Base-by-base conservation (phyloP, 2,113 vertebrate species). In the Lamprologus speciosus region DNA sequence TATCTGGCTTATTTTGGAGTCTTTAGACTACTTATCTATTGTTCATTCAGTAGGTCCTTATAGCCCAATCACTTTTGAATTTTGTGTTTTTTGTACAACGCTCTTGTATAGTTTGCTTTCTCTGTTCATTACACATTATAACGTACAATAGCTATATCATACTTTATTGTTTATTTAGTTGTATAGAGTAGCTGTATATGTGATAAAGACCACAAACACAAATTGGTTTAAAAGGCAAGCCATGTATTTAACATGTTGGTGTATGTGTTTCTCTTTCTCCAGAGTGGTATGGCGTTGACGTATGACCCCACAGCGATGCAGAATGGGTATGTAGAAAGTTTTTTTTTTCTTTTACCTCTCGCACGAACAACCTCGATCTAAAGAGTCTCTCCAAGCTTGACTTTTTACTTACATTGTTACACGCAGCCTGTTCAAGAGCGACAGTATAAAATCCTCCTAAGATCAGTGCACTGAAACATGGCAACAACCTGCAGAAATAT, bases 231-330 rank as follows among this genome's bases (percentile, higher is more conserved):
- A 40, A 42, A 42, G 11, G 4, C 14, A 83, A 42, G 17, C 28
- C 1, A 58, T 37, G 21, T 58, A 31, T 83, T 73, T 73, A 73
- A 73, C 37, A 73, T 73, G 42, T 45, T 2, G 13, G 13, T 73
- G 13, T 73, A 28, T 80, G 5, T 80, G 3, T 82, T 45, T 80
- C 54, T 68, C 81, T 93, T 87, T 87, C 86, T 95, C 80, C 95
- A 99, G 98, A 98, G 97, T 96, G 97, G 98, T 92, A 99, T 99
- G 98, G 97, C 99, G 28, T 94, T 99, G 97, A 98, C 99, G 75
- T 99, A 99, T 9, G 99, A 99, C 93, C 99, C 98, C 84, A 97
- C 98, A 85, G 97, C 97, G 87, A 98, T 99, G 96, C 99, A 99
- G 96, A 99, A 99, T 81, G 99, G 98, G 98, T 99, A 97, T 96